Evolutionary conservation across 2,113 vertebrate genomes (phyloP).

Genomic region (Cyanoramphus novaezelandiae): DNA sequence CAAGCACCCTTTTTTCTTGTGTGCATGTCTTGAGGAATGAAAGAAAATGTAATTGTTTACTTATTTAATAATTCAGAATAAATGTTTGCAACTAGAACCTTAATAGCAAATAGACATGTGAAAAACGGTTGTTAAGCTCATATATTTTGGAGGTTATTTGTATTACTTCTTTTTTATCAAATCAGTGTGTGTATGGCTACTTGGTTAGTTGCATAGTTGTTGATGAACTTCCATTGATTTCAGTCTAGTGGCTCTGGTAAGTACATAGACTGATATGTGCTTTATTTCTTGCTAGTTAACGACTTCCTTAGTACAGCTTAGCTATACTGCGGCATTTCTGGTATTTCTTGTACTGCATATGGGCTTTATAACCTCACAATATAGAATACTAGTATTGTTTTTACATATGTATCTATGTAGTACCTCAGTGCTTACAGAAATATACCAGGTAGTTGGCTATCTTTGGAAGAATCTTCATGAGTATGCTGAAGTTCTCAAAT

Average conservation of each 20-base stretch:
- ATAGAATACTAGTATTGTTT: background rate
- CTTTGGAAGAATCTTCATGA: background rate
- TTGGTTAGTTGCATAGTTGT: background rate
- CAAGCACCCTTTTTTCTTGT: background rate
- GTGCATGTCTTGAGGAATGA: fast-evolving
- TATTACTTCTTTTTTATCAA: background rate
- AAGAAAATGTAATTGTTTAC: background rate
- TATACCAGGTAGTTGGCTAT: background rate
- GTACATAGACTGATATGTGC: background rate
- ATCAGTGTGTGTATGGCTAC: background rate
- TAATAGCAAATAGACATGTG: background rate
- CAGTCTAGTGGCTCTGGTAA: background rate
- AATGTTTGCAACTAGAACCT: background rate
- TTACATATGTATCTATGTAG: background rate
- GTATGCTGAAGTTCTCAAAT: background rate
- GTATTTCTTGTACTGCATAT: background rate
- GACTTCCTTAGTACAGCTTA: background rate
- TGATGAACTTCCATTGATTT: background rate
- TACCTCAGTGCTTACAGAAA: background rate
- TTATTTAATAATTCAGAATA: background rate
- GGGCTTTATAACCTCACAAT: background rate
- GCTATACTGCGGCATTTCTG: background rate
- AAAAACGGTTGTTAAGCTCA: background rate
- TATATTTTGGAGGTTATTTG: background rate
- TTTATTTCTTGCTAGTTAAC: background rate